Evolutionary conservation across 2,113 vertebrate genomes (phyloP).

Genomic region (Thalassarche chlororhynchos): DNA sequence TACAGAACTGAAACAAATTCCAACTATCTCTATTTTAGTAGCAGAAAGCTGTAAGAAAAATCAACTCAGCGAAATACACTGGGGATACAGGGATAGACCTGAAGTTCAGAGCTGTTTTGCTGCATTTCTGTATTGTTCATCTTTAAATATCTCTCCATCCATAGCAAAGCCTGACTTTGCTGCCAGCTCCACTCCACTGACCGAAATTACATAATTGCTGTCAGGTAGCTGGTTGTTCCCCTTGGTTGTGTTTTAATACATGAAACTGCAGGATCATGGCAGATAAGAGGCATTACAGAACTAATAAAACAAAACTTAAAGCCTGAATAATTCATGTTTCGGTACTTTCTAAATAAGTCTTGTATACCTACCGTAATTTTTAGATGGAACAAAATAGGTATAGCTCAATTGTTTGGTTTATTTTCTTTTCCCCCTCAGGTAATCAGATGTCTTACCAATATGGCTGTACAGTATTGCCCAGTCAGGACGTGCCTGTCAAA

Average conservation of each 20-base stretch:
- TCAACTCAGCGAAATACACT: neutral
- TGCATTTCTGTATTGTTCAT: neutral
- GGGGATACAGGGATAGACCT: neutral
- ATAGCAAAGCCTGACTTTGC: neutral
- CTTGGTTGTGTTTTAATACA: neutral
- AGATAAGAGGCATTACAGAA: neutral
- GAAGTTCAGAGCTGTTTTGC: neutral
- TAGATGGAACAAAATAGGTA: neutral
- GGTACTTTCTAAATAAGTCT: neutral
- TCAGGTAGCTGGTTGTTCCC: neutral
- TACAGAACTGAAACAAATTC: neutral
- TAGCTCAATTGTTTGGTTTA: neutral
- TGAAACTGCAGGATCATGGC: neutral
- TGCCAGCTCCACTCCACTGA: neutral
- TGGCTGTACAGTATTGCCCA: neutral
- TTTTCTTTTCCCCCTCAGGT: neutral
- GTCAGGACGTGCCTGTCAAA: neutral
- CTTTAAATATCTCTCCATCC: neutral
- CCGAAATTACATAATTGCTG: neutral
- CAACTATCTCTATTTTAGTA: neutral
- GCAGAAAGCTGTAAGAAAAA: neutral
- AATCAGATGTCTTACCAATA: neutral
- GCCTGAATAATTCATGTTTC: neutral
- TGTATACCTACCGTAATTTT: neutral
- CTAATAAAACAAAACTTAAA: neutral